A percentile compares a stretch with the other conserved stretches of the same genome.
Evolutionary conservation across 2,113 vertebrate genomes (phyloP).

Genomic region (Xiphorhynchus elegans): DNA sequence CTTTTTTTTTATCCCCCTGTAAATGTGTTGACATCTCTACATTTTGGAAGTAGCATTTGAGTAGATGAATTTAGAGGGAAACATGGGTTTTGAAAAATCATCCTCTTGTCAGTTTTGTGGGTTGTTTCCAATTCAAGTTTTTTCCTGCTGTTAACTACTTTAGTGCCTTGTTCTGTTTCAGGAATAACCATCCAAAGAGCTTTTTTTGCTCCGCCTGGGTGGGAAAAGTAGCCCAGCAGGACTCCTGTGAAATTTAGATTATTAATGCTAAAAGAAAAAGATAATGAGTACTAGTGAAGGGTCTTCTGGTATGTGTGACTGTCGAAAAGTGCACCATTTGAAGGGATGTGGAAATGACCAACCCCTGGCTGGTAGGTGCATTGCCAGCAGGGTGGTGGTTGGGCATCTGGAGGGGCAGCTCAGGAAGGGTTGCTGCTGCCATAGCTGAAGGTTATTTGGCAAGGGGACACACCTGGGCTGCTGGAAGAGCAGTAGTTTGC

Average conservation of each 20-base stretch:
- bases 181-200: neutral
- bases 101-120: conserved; percentile 35
- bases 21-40: conserved; percentile 7
- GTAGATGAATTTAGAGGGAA: conserved; percentile 32
- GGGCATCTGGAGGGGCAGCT: neutral
- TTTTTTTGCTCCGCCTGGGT: neutral
- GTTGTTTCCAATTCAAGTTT: conserved; percentile 39
- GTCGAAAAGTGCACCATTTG: neutral
- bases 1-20: neutral
- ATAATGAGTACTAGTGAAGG: neutral
- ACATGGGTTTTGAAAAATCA: neutral
- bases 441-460: neutral
- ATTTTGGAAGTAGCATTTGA: neutral
- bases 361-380: neutral
- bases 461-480: neutral
- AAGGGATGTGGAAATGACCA: neutral
- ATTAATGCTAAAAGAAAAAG: neutral
- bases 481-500: neutral
- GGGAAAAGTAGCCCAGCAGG: neutral
- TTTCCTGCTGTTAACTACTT: conserved; percentile 14
- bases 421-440: neutral
- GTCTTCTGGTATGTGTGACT: neutral
- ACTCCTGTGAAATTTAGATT: neutral
- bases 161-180: neutral
- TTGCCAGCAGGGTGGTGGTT: neutral